phyloP scores from a whole-genome alignment of 1,140 invertebrate species.

The Protaetia brevitarsis region DNA sequence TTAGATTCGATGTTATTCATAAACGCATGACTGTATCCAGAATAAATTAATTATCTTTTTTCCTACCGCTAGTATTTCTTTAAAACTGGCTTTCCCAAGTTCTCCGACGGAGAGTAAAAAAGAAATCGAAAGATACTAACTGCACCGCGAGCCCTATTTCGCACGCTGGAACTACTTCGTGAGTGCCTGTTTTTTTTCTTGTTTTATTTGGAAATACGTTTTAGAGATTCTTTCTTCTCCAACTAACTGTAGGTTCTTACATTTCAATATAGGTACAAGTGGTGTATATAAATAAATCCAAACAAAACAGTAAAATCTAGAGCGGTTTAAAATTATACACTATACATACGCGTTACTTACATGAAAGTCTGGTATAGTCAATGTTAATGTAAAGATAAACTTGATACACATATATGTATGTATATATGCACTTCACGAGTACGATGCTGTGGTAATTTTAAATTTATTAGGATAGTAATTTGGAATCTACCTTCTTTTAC shows the following conservation, averaged over 20 bases:
- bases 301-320: conserved; percentile 22
- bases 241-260: conserved; percentile 22
- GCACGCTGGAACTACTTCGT: background rate
- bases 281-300: conserved; percentile 25
- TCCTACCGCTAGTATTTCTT: background rate
- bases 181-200: background rate
- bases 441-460: background rate
- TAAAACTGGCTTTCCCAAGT: background rate
- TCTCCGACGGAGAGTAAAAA: background rate
- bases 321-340: conserved; percentile 25
- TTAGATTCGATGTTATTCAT: background rate
- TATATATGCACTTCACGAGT: no score
- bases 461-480: conserved; percentile 14
- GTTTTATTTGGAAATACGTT: conserved; percentile 14
- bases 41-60: background rate
- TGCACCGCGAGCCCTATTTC: background rate
- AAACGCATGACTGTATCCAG: background rate
- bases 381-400: conserved; percentile 6
- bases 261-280: conserved; percentile 21
- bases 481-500: background rate
- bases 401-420: conserved; percentile 16
- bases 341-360: conserved; percentile 18
- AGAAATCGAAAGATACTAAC: no score
- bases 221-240: conserved; percentile 7
- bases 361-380: conserved; percentile 17